Percentiles rank a stretch among this genome's conserved stretches.
phyloP scores from a whole-genome alignment of 2,888 invertebrate species.

The Lasioglossum leucozonium region DNA sequence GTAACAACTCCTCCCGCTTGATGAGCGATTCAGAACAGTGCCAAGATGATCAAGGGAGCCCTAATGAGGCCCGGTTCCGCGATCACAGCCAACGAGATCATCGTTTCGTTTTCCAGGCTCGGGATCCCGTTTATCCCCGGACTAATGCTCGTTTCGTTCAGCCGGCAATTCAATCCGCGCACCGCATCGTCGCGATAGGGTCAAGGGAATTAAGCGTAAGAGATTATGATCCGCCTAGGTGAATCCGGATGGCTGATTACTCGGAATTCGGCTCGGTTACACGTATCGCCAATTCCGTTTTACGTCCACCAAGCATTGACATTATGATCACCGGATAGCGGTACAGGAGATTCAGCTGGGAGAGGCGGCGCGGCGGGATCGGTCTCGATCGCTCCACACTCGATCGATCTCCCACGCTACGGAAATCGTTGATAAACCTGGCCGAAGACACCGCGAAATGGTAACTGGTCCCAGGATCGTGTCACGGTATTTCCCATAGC shows the following conservation, averaged over 20 bases:
- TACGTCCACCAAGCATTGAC: constrained; percentile 25
- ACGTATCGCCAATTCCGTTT: constrained; percentile 28
- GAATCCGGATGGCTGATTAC: neutral
- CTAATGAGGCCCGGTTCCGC: constrained; percentile 50
- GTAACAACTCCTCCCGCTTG: constrained; percentile 35
- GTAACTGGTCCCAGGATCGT: neutral
- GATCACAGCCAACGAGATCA: constrained; percentile 51
- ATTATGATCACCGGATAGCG: constrained; percentile 41
- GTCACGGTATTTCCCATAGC: too few species aligned
- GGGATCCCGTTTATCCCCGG: constrained; percentile 27
- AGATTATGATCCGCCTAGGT: neutral
- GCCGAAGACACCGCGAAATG: neutral
- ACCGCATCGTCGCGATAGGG: constrained; percentile 8
- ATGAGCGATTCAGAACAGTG: constrained; percentile 29
- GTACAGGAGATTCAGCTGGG: constrained; percentile 29
- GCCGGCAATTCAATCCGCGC: constrained; percentile 7
- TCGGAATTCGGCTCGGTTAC: neutral
- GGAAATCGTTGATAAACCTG: constrained; percentile 27
- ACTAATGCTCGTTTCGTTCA: neutral
- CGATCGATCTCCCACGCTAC: constrained; percentile 41
- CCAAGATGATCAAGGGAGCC: constrained; percentile 37
- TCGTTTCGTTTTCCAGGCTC: constrained; percentile 25
- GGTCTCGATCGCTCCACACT: constrained; percentile 25
- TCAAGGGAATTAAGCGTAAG: constrained; percentile 21
- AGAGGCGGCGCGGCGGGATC: neutral